Evolutionary conservation across 1,140 invertebrate species (phyloP).

Genomic region (Belonocnema kinseyi): DNA sequence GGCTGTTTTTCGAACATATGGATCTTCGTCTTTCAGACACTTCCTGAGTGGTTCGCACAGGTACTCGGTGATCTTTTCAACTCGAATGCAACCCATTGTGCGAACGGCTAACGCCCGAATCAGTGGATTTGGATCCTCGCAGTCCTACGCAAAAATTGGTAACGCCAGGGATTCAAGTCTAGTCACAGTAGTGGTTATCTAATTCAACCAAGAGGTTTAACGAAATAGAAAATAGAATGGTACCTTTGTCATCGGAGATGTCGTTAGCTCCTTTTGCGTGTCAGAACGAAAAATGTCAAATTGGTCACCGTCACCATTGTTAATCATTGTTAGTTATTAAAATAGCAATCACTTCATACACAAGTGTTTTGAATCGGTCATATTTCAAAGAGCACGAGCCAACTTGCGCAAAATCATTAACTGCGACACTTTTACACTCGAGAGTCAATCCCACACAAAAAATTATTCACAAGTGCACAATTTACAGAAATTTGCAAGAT

Average conservation of each 20-base stretch:
- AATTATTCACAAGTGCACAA: slow-evolving; percentile 27
- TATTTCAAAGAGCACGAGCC: slow-evolving; percentile 76
- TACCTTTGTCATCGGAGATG: slow-evolving; percentile 77
- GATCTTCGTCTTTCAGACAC: slow-evolving; percentile 99
- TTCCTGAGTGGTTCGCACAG: slow-evolving; percentile 98
- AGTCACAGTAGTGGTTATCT: slow-evolving; percentile 74
- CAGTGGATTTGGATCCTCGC: slow-evolving; percentile 99
- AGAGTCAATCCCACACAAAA: slow-evolving; percentile 18
- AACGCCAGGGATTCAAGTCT: slow-evolving; percentile 77
- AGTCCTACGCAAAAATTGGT: slow-evolving; percentile 87
- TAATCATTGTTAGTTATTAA: slow-evolving; percentile 69
- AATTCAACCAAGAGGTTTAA: slow-evolving; percentile 72
- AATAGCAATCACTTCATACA: slow-evolving; percentile 57
- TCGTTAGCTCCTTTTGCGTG: slow-evolving; percentile 77
- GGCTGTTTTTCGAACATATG: slow-evolving; percentile 99
- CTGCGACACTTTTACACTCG: slow-evolving; percentile 13
- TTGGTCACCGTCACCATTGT: slow-evolving; percentile 77
- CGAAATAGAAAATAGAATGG: slow-evolving; percentile 74
- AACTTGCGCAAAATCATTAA: slow-evolving; percentile 36
- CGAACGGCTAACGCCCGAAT: slow-evolving; percentile 98
- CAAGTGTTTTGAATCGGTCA: slow-evolving; percentile 59
- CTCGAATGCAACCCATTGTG: slow-evolving; percentile 99
- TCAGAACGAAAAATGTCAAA: slow-evolving; percentile 77
- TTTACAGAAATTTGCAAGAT: not conserved
- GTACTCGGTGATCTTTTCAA: slow-evolving; percentile 99